A percentile compares a stretch with the other conserved stretches of the same genome.
Evolutionary conservation across 2,888 invertebrate genomes (phyloP).

Genomic region (Cosmorhoe ocellata): DNA sequence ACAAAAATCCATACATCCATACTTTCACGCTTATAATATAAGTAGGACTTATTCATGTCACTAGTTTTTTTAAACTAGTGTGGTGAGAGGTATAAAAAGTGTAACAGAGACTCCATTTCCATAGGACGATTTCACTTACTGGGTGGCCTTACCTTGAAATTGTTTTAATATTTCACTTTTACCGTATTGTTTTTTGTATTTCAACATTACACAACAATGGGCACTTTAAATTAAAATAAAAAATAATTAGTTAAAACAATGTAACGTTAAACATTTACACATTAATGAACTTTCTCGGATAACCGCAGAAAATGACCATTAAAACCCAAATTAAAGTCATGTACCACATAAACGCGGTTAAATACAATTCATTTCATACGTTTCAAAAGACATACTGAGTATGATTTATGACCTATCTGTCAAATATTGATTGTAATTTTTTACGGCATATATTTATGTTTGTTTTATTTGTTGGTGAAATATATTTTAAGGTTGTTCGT

Average conservation of each 20-base stretch:
- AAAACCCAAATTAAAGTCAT: slow-evolving; percentile 6
- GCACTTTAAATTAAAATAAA: slow-evolving; percentile 2
- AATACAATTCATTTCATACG: slow-evolving; percentile 5
- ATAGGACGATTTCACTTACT: too few species aligned
- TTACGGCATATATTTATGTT: slow-evolving; percentile 24
- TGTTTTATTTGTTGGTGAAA: slow-evolving; percentile 20
- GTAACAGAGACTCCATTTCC: too few species aligned
- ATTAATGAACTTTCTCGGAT: slow-evolving; percentile 13
- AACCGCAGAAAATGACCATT: too few species aligned
- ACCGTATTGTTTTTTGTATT: background rate
- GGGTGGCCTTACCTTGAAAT: too few species aligned
- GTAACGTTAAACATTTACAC: background rate
- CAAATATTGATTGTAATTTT: slow-evolving; percentile 29
- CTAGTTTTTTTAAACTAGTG: too few species aligned
- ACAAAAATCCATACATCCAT: too few species aligned
- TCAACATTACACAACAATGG: slow-evolving; percentile 6
- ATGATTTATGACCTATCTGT: slow-evolving; percentile 32
- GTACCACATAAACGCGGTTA: slow-evolving; percentile 13
- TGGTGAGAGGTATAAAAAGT: too few species aligned
- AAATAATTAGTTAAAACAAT: slow-evolving; percentile 10
- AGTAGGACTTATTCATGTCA: too few species aligned
- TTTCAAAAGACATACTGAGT: slow-evolving; percentile 21
- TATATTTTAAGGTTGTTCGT: slow-evolving; percentile 22
- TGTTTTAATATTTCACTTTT: too few species aligned
- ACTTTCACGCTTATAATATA: too few species aligned